Evolutionary conservation across 2,888 invertebrate species (phyloP).

Genomic region (Euclidia mi): DNA sequence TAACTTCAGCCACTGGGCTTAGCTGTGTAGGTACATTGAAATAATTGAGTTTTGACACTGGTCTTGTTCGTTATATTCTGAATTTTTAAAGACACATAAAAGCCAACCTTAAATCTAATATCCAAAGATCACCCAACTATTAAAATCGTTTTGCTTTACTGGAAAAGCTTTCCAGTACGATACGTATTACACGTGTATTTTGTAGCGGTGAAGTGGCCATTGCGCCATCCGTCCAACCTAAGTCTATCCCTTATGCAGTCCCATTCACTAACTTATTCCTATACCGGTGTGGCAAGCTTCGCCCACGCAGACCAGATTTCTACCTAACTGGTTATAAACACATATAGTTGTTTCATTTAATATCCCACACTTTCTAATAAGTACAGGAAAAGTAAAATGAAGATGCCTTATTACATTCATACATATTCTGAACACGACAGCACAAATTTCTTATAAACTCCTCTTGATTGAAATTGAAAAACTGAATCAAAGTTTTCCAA

Average conservation of each 20-base stretch:
- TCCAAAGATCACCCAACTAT: no score
- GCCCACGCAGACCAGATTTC: conserved; percentile 76
- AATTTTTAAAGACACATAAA: no score
- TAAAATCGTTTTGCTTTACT: no score
- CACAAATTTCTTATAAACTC: neutral
- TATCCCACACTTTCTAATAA: conserved; percentile 43
- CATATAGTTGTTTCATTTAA: conserved; percentile 53
- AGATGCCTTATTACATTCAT: neutral
- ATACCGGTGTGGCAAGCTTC: conserved; percentile 65
- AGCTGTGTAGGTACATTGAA: no score
- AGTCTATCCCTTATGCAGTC: conserved; percentile 40
- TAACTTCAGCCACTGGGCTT: no score
- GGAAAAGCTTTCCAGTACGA: no score
- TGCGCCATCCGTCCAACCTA: no score
- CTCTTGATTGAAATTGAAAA: neutral
- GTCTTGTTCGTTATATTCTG: no score
- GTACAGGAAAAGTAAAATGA: conserved; percentile 14
- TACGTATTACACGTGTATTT: neutral
- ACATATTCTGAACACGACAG: conserved; percentile 4
- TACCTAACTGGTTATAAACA: conserved; percentile 70
- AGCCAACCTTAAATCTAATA: no score
- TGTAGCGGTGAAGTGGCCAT: no score
- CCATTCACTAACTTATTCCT: conserved; percentile 56
- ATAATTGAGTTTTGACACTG: no score
- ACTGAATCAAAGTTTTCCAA: conserved; percentile 7